phyloP scores from a whole-genome alignment of 2,113 vertebrate species.

The Nipponia nippon region DNA sequence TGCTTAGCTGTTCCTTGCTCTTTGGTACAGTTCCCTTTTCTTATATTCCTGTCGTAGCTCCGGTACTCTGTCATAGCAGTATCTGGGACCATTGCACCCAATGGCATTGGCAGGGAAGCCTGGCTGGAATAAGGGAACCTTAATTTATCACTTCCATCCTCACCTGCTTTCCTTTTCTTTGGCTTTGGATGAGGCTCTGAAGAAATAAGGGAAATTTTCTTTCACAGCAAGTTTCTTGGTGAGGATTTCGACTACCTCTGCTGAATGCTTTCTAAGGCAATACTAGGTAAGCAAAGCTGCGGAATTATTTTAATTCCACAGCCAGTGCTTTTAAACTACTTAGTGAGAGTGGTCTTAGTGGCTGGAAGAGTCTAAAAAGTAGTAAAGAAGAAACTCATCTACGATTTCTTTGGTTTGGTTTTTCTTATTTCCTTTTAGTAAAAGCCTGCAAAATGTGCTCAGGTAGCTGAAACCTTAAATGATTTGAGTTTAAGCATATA shows the following conservation, averaged over 20 bases:
- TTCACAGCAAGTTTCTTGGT: background rate
- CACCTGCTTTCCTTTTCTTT: background rate
- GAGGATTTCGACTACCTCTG: background rate
- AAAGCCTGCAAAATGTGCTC: background rate
- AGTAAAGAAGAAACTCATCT: background rate
- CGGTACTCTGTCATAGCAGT: background rate
- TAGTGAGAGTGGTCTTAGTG: background rate
- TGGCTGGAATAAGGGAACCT: background rate
- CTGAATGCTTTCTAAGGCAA: background rate
- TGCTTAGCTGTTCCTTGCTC: background rate
- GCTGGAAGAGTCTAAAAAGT: background rate
- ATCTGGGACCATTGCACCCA: background rate
- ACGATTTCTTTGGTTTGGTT: rapidly evolving
- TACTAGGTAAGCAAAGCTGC: background rate
- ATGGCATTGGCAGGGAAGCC: background rate
- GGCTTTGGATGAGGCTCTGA: background rate
- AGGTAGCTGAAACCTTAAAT: background rate
- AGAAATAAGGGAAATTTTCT: background rate
- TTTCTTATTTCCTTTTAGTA: background rate
- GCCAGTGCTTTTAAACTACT: background rate
- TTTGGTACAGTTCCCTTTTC: background rate
- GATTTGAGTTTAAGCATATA: background rate
- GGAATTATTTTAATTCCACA: background rate
- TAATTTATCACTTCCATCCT: background rate
- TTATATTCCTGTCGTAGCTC: background rate